These are phyloP conservation scores for Dorcus hopei DNA, from an alignment of 2,888 invertebrate genomes.

Conservation along the genomic window DNA sequence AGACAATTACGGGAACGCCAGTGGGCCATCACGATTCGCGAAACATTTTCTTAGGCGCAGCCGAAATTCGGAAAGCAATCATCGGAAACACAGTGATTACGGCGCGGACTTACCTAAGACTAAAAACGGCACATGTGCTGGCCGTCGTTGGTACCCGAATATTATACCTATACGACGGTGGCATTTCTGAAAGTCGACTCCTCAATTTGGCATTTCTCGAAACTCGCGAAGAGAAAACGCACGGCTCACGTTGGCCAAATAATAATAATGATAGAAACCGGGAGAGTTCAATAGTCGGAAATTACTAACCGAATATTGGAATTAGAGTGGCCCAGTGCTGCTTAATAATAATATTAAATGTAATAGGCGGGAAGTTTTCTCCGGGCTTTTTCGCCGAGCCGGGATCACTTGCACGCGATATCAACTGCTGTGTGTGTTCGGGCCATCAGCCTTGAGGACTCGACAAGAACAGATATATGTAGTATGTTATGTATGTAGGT, in stretches of 20 bases:
- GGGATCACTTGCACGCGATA: constrained; percentile 1
- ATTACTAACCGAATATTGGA: constrained; percentile 4
- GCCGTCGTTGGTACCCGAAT: not conserved
- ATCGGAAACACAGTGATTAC: not conserved
- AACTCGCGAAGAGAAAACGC: constrained; percentile 2
- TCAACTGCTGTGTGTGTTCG: constrained; percentile 1
- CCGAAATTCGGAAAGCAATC: not conserved
- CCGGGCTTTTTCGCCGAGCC: not conserved
- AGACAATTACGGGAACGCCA: too few relatives aligned
- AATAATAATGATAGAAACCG: constrained; percentile 18
- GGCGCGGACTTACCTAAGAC: not conserved
- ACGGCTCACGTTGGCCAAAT: constrained; percentile 15
- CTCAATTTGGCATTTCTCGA: constrained; percentile 8
- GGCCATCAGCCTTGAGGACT: not conserved
- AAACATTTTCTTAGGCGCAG: not conserved
- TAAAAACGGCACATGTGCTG: not conserved
- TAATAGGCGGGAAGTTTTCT: constrained; percentile 2
- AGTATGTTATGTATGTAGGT: too few relatives aligned
- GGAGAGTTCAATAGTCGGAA: constrained; percentile 17
- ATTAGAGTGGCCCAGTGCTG: constrained; percentile 1
- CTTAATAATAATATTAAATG: constrained; percentile 3
- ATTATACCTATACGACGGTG: not conserved
- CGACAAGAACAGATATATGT: too few relatives aligned
- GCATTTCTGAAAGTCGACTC: not conserved
- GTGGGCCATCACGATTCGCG: not conserved